phyloP scores from a whole-genome alignment of 1,140 invertebrate species.

The Drosophila simulans region DNA sequence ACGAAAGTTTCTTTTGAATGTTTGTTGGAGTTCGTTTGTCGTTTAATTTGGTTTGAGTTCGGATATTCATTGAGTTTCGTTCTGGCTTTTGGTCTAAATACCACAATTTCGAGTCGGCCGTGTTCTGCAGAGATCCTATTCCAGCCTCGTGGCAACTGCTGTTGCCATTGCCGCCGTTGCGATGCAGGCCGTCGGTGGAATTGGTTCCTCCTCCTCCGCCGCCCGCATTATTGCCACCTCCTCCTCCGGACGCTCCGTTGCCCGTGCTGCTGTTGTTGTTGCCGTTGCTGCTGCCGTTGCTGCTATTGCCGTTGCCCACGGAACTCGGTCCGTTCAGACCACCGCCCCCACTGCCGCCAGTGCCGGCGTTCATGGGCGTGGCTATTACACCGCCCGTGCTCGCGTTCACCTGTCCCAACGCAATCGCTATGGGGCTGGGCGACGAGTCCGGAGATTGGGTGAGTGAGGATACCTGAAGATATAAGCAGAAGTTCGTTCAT shows the following conservation, averaged over 20 bases:
- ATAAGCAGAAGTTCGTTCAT: neutral
- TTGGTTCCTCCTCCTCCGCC: constrained; percentile 71
- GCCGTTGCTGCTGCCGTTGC: constrained; percentile 85
- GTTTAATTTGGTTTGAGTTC: constrained; percentile 18
- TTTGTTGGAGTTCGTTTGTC: constrained; percentile 12
- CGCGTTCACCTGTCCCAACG: constrained; percentile 87
- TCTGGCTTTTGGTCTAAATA: constrained; percentile 87
- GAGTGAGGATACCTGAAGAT: constrained; percentile 90
- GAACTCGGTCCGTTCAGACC: constrained; percentile 57
- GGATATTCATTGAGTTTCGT: constrained; percentile 81
- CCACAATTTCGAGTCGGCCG: constrained; percentile 88
- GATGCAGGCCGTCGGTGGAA: constrained; percentile 73
- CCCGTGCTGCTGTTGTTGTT: constrained; percentile 68
- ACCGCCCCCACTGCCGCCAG: constrained; percentile 84
- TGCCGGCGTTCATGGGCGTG: constrained; percentile 71
- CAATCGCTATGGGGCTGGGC: constrained; percentile 91
- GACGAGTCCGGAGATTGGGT: constrained; percentile 94
- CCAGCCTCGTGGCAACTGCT: constrained; percentile 77
- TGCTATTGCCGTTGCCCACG: constrained; percentile 61
- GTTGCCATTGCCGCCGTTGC: constrained; percentile 65
- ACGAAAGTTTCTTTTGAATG: constrained; percentile 8
- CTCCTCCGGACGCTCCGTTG: constrained; percentile 45
- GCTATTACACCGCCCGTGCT: constrained; percentile 75
- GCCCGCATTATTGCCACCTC: constrained; percentile 67
- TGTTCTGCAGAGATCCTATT: constrained; percentile 84